Evolutionary conservation across 1,140 invertebrate genomes (phyloP).

Genomic region (Asbolus verrucosus): DNA sequence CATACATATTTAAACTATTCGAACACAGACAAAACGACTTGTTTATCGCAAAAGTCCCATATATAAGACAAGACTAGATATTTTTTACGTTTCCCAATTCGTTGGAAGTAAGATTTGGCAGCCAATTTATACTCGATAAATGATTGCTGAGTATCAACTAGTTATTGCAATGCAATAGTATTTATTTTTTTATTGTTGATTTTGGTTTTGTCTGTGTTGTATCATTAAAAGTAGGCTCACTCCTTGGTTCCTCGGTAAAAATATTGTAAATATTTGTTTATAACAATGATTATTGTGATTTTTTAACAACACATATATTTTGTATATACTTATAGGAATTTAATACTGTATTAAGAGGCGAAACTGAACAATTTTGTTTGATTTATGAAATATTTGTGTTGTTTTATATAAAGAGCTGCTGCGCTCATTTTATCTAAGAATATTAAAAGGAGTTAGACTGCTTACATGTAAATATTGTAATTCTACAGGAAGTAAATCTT

Average conservation of each 20-base stretch:
- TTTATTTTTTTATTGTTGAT: slow-evolving; percentile 35
- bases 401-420: slow-evolving; percentile 34
- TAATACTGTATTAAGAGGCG: too few species aligned
- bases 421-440: slow-evolving; percentile 8
- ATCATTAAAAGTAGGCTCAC: slow-evolving; percentile 56
- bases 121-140: slow-evolving; percentile 8
- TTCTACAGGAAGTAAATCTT: slow-evolving; percentile 46
- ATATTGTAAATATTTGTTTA: slow-evolving; percentile 47
- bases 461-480: slow-evolving; percentile 56
- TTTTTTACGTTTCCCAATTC: slow-evolving; percentile 20
- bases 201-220: slow-evolving; percentile 54
- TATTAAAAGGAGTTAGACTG: slow-evolving; percentile 60
- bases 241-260: slow-evolving; percentile 55
- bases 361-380: slow-evolving; percentile 37
- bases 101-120: slow-evolving; percentile 12
- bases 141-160: slow-evolving; percentile 36
- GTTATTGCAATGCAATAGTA: slow-evolving; percentile 44
- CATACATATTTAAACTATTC: slow-evolving; percentile 42
- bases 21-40: slow-evolving; percentile 55
- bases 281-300: slow-evolving; percentile 32
- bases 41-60: slow-evolving; percentile 40
- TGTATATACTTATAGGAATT: slow-evolving; percentile 40
- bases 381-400: slow-evolving; percentile 47
- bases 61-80: background rate
- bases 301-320: slow-evolving; percentile 48